phyloP scores from a whole-genome alignment of 2,113 vertebrate genomes.

The Nothobranchius furzeri region DNA sequence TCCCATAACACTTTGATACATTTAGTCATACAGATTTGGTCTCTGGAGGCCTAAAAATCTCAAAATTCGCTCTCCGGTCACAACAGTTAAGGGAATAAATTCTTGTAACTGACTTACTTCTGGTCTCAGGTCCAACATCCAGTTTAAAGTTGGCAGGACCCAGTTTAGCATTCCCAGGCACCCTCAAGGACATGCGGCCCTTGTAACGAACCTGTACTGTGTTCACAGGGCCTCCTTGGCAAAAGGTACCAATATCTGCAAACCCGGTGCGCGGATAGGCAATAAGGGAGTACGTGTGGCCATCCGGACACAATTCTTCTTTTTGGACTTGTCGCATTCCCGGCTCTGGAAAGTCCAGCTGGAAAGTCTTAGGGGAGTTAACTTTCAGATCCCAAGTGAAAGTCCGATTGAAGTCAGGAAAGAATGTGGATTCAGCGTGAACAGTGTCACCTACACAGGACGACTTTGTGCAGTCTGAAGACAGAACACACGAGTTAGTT shows the following conservation, averaged over 20 bases:
- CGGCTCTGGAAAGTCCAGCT: slow-evolving; percentile 80
- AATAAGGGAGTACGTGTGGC: slow-evolving; percentile 77
- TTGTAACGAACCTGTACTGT: slow-evolving; percentile 73
- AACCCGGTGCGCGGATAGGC: slow-evolving; percentile 59
- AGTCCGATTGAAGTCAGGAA: slow-evolving; percentile 85
- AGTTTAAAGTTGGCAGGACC: slow-evolving; percentile 80
- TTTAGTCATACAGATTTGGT: too few species aligned
- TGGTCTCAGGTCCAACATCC: slow-evolving; percentile 78
- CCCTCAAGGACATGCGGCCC: slow-evolving; percentile 46
- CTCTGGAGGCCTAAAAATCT: too few species aligned
- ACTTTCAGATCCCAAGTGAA: slow-evolving; percentile 86
- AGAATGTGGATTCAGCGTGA: slow-evolving; percentile 64
- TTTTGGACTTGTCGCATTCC: slow-evolving; percentile 85
- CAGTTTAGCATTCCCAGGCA: slow-evolving; percentile 46
- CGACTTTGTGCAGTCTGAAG: slow-evolving; percentile 82
- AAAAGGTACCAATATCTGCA: slow-evolving; percentile 85
- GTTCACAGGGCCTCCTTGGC: slow-evolving; percentile 84
- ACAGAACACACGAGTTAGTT: neutral
- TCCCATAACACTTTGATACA: too few species aligned
- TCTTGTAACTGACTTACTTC: slow-evolving; percentile 75
- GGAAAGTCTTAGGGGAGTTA: slow-evolving; percentile 67
- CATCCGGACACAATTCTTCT: slow-evolving; percentile 75
- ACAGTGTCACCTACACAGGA: slow-evolving; percentile 78
- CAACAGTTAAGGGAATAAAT: too few species aligned
- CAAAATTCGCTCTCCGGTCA: too few species aligned